Conservation (phyloP, 2,113 vertebrate species). For the Elaphurus davidianus region DNA sequence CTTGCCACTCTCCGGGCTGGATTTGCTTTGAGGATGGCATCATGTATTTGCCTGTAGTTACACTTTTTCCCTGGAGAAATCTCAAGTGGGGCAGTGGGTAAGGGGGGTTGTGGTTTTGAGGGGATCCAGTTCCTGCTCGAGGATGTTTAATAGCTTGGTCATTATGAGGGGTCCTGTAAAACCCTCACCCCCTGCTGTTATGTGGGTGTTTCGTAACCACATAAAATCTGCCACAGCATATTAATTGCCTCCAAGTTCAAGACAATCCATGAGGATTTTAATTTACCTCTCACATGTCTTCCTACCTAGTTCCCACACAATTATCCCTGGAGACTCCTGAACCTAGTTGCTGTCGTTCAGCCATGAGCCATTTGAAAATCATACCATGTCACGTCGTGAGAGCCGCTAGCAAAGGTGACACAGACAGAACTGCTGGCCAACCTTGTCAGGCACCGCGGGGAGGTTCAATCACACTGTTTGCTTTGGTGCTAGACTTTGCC, state of each 20-base stretch:
- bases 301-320: neutral
- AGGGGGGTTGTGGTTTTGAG: accelerated
- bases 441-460: neutral
- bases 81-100: neutral
- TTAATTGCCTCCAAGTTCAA: neutral
- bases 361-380: neutral
- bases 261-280: neutral
- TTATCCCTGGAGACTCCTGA: neutral
- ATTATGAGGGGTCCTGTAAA: conserved; percentile 71
- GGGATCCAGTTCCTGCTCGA: conserved; percentile 52
- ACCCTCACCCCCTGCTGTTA: conserved; percentile 62
- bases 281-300: neutral
- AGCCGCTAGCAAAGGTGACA: neutral
- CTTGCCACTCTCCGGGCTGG: neutral
- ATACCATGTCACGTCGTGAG: accelerated
- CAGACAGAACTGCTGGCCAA: neutral
- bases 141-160: conserved; percentile 75
- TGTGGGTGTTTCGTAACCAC: conserved; percentile 19
- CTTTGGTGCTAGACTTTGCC: conserved; percentile 36
- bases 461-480: neutral
- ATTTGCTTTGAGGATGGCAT: conserved; percentile 44
- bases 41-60: conserved; percentile 46
- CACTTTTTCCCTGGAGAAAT: conserved; percentile 47
- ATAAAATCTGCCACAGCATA: neutral
- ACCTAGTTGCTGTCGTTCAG: neutral